Evolutionary conservation across 2,797 vertebrate species (phyloP), one percentile per base, ranked within the genome.

Genomic region (Coluber constrictor): DNA sequence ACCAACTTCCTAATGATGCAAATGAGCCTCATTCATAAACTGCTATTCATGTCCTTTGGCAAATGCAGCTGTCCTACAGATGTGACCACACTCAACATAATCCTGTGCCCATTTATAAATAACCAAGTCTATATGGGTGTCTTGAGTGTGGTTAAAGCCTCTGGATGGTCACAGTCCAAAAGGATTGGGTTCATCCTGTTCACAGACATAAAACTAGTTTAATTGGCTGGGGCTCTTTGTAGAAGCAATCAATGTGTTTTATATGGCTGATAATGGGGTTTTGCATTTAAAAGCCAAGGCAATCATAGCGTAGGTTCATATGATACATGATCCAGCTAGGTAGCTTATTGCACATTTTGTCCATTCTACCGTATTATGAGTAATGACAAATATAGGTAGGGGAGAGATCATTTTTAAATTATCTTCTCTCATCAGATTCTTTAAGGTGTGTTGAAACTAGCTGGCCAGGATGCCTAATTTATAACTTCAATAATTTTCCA

Each of bases 1-100:
- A 56, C 74, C 7, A 89, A 27, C 70, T 61, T 43, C 93, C 18
- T 89, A 12, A 87, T 86, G 83, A 88, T 94, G 70, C 83, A 94
- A 27, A 6, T n/a, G 8, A 90, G 37, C 11, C 25, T n/a, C 51
- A 83, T 54, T 56, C 15, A 66, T 90, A 43, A 18, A 47, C 4
- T 23, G 7, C 27, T 66, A 29, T 51, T 61, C 0, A 54, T 10
- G 57, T 3, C 7, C 51, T 86, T 66, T 79, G 23, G 66, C 37
- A 56, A 57, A 10, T 66, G 79, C 13, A 90, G 15, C 92, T 37
- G 29, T n/a, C 23, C 43, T 83, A 55, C 15, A 90, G 18, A 3
- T 51, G 12, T n/a, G 7, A 12, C 43, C 10, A 20, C 1, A 60
- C 56, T 18, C 70, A 88, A 29, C 7, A 25, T 63, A 32, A 63